A percentile compares a stretch with the other conserved stretches of the same genome.
These are phyloP conservation scores for Urocolius indicus DNA, from an alignment of 2,113 vertebrate species.

Conservation along the genomic window DNA sequence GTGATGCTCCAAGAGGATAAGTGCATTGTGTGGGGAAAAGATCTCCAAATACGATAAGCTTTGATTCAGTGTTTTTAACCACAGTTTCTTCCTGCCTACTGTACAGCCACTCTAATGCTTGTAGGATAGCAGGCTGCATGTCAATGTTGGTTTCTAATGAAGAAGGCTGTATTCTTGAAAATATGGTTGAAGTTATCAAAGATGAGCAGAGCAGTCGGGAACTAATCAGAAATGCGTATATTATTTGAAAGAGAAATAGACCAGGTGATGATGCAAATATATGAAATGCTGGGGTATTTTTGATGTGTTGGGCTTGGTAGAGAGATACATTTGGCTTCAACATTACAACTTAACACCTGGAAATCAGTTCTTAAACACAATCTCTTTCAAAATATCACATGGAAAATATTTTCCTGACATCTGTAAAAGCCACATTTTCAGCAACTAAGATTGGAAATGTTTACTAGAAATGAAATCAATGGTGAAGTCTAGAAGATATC, in stretches of 20 bases:
- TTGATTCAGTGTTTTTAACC: not conserved
- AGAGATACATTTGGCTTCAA: not conserved
- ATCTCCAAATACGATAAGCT: not conserved
- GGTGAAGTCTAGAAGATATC: constrained; percentile 2
- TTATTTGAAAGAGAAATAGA: not conserved
- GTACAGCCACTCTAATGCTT: fast-evolving
- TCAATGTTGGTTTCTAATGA: not conserved
- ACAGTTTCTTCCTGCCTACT: not conserved
- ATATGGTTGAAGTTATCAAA: not conserved
- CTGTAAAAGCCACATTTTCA: not conserved
- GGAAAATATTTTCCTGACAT: not conserved
- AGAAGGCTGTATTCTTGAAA: not conserved
- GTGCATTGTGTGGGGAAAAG: not conserved
- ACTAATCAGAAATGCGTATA: not conserved
- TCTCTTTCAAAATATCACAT: not conserved
- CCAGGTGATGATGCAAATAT: not conserved
- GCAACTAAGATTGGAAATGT: constrained; percentile 41
- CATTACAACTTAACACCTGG: constrained; percentile 9
- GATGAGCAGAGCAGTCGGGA: not conserved
- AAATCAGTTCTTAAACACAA: not conserved
- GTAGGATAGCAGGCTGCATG: not conserved
- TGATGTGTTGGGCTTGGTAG: not conserved
- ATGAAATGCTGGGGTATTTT: not conserved
- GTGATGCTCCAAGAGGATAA: not conserved
- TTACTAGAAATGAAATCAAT: constrained; percentile 64